A percentile compares a stretch with the other conserved stretches of the same genome.
These are phyloP conservation scores for Clamator glandarius DNA, from an alignment of 2,797 vertebrate species.

Conservation along the genomic window DNA sequence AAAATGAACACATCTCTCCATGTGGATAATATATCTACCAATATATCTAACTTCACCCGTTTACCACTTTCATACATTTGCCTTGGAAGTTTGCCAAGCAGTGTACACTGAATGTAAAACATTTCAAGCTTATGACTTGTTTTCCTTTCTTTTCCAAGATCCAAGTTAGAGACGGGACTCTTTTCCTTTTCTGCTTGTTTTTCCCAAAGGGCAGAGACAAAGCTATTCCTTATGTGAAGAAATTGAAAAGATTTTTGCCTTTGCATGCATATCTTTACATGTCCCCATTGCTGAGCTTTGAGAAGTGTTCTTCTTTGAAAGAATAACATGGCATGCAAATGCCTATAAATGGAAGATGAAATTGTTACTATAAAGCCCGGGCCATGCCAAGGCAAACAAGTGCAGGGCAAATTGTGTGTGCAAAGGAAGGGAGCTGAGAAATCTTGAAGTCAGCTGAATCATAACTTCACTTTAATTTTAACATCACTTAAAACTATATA, in stretches of 20 bases:
- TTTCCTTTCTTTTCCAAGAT: conserved; percentile 38
- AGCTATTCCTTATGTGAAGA: conserved; percentile 28
- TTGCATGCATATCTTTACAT: conserved; percentile 24
- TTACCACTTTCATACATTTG: conserved; percentile 9
- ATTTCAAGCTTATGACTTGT: not conserved
- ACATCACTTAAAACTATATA: conserved; percentile 53
- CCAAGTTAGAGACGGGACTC: not conserved
- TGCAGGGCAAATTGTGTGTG: conserved; percentile 67
- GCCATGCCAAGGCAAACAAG: conserved; percentile 80
- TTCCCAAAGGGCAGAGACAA: conserved; percentile 5
- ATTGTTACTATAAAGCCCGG: conserved; percentile 63
- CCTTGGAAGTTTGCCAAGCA: conserved; percentile 12
- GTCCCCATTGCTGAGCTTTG: conserved; percentile 33
- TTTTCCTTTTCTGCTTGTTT: conserved; percentile 14
- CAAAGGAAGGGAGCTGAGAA: conserved; percentile 53
- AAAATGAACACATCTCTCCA: not conserved
- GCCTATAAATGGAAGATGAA: conserved; percentile 83
- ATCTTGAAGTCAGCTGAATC: conserved; percentile 62
- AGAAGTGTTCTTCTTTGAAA: conserved; percentile 65
- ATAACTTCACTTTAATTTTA: conserved; percentile 67
- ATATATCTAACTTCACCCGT: not conserved
- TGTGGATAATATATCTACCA: not conserved
- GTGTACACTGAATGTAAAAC: not conserved
- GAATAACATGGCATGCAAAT: conserved; percentile 73
- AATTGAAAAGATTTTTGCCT: not conserved